Evolutionary conservation across 2,113 vertebrate species (phyloP), one percentile per base, ranked within the genome.

Genomic region (Peromyscus californicus): DNA sequence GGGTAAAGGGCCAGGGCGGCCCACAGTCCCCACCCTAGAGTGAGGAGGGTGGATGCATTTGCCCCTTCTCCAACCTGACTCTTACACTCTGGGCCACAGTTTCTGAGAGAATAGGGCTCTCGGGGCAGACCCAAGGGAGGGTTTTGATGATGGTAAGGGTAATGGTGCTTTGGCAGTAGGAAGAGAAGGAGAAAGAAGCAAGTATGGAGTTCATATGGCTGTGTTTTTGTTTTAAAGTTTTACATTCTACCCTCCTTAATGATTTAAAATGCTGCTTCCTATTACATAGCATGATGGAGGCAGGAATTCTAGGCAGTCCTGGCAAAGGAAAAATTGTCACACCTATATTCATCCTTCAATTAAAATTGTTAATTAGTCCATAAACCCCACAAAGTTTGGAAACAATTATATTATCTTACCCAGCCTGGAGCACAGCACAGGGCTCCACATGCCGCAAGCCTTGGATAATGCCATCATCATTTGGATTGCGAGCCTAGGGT

Each of bases 321-420:
- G 57, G 79, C 13, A 76, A 92, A 96, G 78, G 54, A 72, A 83
- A 72, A 96, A 83, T 36, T 76, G 31, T 63, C 83, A 85, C 88
- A 65, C 45, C n/a, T 86, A 54, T 31, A 21, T 67, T 85, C 42
- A 79, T 61, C 19, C 29, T 65, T 94, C 89, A 70, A n/a, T 83
- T 65, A 86, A 78, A 65, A 74, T 91, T 80, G 59, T 93, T 79
- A 79, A 69, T 54, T 89, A 87, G 61, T 39, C 79, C 83, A 48
- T 94, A 87, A 95, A 74, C 54, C 45, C 90, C 57, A 72, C 78
- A 75, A 75, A 79, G 21, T 91, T 89, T 93, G 61, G 86, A 59
- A 86, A 33, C 15, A 83, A 63, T 51, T n/a, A 21, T 13, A 33
- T 45, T 80, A 87, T 90, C 17, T 61, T 33, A 7, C 29, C 31